Percentiles rank a stretch among this genome's conserved stretches.
Conservation (phyloP, 2,888 invertebrate genomes). For the Drosophila borborema region DNA sequence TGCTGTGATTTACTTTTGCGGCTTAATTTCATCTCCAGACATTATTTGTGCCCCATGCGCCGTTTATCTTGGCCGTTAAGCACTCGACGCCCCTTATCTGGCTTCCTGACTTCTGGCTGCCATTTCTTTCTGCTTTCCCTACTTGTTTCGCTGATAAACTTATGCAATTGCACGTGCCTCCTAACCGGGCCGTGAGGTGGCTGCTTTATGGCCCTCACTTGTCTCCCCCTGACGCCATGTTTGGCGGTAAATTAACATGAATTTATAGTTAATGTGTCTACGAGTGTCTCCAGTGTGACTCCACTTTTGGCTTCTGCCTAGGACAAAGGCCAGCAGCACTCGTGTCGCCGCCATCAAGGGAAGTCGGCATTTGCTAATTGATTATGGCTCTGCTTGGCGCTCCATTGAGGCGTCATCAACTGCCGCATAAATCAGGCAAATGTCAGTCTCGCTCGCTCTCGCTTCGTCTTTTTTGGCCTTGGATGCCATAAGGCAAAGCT, state of each 20-base stretch:
- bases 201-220: constrained; percentile 69
- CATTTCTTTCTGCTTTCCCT: constrained; percentile 8
- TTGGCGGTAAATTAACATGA: constrained; percentile 79
- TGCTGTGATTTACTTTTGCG: constrained; percentile 83
- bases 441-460: constrained; percentile 39
- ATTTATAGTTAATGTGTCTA: constrained; percentile 82
- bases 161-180: constrained; percentile 79
- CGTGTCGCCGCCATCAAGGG: background rate
- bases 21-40: constrained; percentile 84
- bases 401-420: constrained; percentile 78
- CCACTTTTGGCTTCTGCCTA: constrained; percentile 10
- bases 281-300: constrained; percentile 29
- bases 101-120: constrained; percentile 29
- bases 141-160: constrained; percentile 65
- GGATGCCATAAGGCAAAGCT: constrained; percentile 34
- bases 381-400: constrained; percentile 61
- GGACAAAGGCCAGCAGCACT: constrained; percentile 20
- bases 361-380: constrained; percentile 59
- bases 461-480: background rate
- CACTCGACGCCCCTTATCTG: constrained; percentile 56
- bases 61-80: constrained; percentile 78
- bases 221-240: constrained; percentile 17
- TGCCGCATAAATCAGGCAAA: constrained; percentile 75
- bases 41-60: constrained; percentile 81
- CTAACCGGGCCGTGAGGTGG: constrained; percentile 62